Evolutionary conservation across 2,888 invertebrate genomes (phyloP), one percentile per base, ranked within the genome.

Genomic region (Hoplodrina blanda): DNA sequence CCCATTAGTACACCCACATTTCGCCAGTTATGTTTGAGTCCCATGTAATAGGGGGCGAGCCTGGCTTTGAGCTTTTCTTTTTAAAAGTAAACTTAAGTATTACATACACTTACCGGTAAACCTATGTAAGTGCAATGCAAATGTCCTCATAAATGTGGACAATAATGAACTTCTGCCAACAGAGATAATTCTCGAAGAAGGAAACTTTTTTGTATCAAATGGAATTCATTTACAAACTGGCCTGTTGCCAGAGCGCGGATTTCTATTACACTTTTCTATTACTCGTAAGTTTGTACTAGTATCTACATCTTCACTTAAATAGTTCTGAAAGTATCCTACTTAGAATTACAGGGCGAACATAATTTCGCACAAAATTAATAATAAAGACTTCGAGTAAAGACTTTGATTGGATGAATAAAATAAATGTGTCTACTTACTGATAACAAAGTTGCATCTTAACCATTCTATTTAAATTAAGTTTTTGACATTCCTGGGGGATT

Each of bases 161-260:
- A 76, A 70, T 62, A 80, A 64, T 57, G 46, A 59, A 68, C 55
- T 62, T 55, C 20, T 62, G 71, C 80, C 73, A 74, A 73, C 62
- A 71, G 20, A 62, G 50, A 82, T 78, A 75, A 69, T 79, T 76
- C 60, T 33, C n/a, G 13, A 33, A 54, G 19, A 72, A 49, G 25
- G 33, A 64, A 72, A 64, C 41, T 62, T 73, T 80, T 76, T 82
- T 66, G 37, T 61, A 66, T 63, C 63, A 74, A 79, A 76, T 62
- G 33, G 69, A 61, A 67, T 76, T 67, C 72, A 72, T 73, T 82
- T 65, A 67, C 71, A 49, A 64, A 30, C 71, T 82, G 82, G 82
- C 75, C 8, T 13, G 44, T 46, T 52, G 81, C 82, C 82, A 82
- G 70, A 49, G 25, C 50, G 62, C 33, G 37, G 52, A 69, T 75